A percentile compares a stretch with the other conserved stretches of the same genome.
phyloP scores from a whole-genome alignment of 2,888 invertebrate species.

The Stenurella melanura region DNA sequence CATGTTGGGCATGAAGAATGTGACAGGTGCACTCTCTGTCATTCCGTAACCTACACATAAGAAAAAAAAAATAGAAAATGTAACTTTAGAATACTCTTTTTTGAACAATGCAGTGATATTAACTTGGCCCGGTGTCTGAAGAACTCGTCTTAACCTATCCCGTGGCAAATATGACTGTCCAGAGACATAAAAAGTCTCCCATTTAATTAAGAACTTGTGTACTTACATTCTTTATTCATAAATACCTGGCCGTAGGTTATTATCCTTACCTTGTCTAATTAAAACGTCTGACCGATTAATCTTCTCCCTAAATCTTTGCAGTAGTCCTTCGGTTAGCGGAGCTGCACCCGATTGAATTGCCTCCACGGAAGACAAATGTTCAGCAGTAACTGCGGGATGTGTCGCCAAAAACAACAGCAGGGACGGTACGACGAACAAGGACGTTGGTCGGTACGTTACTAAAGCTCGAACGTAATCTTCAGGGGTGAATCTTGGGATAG shows the following conservation, averaged over 20 bases:
- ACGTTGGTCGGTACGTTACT: conserved; percentile 77
- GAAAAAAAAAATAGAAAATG: neutral
- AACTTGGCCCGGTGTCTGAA: too few relatives aligned
- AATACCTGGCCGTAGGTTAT: too few relatives aligned
- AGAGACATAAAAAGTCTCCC: too few relatives aligned
- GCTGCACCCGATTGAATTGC: conserved; percentile 85
- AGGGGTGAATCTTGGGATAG: conserved; percentile 84
- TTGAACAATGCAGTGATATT: too few relatives aligned
- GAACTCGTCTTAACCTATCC: too few relatives aligned
- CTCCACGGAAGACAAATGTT: conserved; percentile 80
- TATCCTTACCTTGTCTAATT: conserved; percentile 69
- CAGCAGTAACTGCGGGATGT: conserved; percentile 81
- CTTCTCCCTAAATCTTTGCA: conserved; percentile 79
- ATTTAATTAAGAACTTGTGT: too few relatives aligned
- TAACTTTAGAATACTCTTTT: neutral
- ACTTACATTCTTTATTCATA: neutral
- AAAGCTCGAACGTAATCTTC: conserved; percentile 82
- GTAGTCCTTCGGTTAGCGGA: conserved; percentile 79
- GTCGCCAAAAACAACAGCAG: conserved; percentile 84
- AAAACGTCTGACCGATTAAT: conserved; percentile 63
- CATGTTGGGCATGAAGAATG: conserved; percentile 77
- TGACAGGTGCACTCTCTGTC: conserved; percentile 82
- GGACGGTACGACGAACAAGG: conserved; percentile 85
- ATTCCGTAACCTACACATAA: conserved; percentile 78
- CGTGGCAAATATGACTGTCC: too few relatives aligned